These are phyloP conservation scores for Musca vetustissima DNA, from an alignment of 1,140 invertebrate genomes.

Conservation along the genomic window DNA sequence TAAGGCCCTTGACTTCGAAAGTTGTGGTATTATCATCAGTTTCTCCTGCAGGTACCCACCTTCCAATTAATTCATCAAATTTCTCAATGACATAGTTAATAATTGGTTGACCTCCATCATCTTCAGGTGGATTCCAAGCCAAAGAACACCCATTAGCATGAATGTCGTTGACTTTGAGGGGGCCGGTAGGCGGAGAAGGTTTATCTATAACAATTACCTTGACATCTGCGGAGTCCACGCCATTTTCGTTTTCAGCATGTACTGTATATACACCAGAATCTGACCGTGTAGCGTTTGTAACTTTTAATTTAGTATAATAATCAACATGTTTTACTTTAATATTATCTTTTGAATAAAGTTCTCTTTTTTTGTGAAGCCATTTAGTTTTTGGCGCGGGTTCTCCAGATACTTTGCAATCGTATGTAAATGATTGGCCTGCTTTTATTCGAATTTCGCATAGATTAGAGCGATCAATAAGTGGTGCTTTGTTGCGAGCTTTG, in stretches of 20 bases:
- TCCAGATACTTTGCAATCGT: conserved; percentile 76
- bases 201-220: conserved; percentile 91
- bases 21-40: conserved; percentile 77
- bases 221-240: conserved; percentile 87
- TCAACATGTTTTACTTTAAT: conserved; percentile 73
- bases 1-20: conserved; percentile 74
- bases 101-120: conserved; percentile 87
- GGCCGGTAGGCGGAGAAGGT: conserved; percentile 87
- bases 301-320: conserved; percentile 87
- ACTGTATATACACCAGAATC: conserved; percentile 92
- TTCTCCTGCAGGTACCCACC: conserved; percentile 91
- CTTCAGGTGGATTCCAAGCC: conserved; percentile 86
- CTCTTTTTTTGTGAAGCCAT: conserved; percentile 78
- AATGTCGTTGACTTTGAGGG: conserved; percentile 79
- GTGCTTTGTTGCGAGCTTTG: conserved; percentile 91
- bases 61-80: conserved; percentile 87
- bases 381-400: conserved; percentile 91
- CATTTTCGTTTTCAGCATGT: conserved; percentile 90
- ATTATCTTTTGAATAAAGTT: conserved; percentile 71
- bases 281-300: conserved; percentile 79
- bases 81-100: conserved; percentile 93
- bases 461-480: conserved; percentile 83
- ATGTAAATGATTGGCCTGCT: conserved; percentile 75
- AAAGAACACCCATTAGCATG: conserved; percentile 72
- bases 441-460: conserved; percentile 88